Base-by-base conservation (phyloP, 2,113 vertebrate genomes). In the Pelecanus crispus region DNA sequence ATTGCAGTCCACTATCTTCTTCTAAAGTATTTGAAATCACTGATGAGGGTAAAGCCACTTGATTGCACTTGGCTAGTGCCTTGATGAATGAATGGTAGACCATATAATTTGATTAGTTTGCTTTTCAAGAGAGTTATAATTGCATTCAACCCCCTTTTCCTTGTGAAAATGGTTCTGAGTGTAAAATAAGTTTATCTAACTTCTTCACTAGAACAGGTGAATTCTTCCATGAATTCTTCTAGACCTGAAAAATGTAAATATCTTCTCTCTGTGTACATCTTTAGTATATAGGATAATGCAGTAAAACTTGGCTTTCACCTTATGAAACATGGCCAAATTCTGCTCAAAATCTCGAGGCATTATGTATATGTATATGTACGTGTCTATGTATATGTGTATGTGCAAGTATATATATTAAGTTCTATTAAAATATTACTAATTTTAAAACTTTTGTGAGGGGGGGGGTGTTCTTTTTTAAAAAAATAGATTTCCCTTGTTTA, bases 341-440 rank as follows among this genome's bases (percentile, higher is more conserved):
- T 62, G 6, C 45, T 68, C 24, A 70, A 70, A 94, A 81, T 50
- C 21, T 20, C 53, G 59, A 86, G 36, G 5, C 11, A 11, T 4
- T 70, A 2, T 0, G 6, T 40, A 25, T 22, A 24, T 18, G 1
- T 74, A 1, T 31, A 29, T n/a, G 2, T 80, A 4, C n/a, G 38
- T 81, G 40, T 66, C 6, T 56, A 17, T 14, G 20, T 44, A 7
- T 47, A 21, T 42, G 29, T 13, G 7, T 13, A 26, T 45, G 12
- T 63, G 50, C 16, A 58, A 44, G 31, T 31, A 0, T 28, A 17
- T 45, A 25, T 19, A 13, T 20, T 52, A 74, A 52, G 7, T 55
- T 82, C 17, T 63, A 75, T 3, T 45, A 59, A 92, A 82, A 49
- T 21, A 84, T 28, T 10, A 34, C n/a, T 52, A 80, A 44, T 40